phyloP scores from a whole-genome alignment of 2,113 vertebrate genomes.

The Petaurus breviceps region DNA sequence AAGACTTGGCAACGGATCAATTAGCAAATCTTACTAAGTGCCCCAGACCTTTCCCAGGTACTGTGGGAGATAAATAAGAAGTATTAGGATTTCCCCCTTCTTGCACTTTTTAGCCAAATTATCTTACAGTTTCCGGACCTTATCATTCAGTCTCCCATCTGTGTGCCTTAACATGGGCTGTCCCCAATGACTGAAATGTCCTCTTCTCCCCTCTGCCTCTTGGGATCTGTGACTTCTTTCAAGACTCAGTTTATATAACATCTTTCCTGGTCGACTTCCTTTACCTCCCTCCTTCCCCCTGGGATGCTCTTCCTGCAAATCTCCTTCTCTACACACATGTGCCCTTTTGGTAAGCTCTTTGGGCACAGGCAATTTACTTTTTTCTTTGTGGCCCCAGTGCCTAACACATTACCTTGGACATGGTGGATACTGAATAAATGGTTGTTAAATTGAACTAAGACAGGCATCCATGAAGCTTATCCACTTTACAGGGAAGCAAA shows the following conservation, averaged over 20 bases:
- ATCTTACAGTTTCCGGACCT: not conserved
- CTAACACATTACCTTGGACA: not conserved
- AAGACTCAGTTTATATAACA: not conserved
- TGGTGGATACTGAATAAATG: not conserved
- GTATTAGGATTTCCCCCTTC: not conserved
- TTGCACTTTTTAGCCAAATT: not conserved
- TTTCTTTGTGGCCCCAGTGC: not conserved
- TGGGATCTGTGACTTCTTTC: not conserved
- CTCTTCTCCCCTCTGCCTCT: not conserved
- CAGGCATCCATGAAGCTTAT: not conserved
- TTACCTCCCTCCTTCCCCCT: not conserved
- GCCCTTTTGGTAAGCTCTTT: not conserved
- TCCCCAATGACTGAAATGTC: not conserved
- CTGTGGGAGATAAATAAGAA: not conserved
- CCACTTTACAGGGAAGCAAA: not conserved
- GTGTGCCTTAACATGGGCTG: not conserved
- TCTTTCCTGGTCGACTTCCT: not conserved
- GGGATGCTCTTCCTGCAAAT: not conserved
- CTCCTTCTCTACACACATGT: not conserved
- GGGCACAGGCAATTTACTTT: not conserved
- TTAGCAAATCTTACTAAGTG: not conserved
- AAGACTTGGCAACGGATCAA: not conserved
- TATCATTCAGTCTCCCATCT: not conserved
- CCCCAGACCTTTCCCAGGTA: not conserved
- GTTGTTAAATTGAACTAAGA: not conserved